Base-by-base conservation (phyloP, 2,113 vertebrate species). In the Neofelis nebulosa region DNA sequence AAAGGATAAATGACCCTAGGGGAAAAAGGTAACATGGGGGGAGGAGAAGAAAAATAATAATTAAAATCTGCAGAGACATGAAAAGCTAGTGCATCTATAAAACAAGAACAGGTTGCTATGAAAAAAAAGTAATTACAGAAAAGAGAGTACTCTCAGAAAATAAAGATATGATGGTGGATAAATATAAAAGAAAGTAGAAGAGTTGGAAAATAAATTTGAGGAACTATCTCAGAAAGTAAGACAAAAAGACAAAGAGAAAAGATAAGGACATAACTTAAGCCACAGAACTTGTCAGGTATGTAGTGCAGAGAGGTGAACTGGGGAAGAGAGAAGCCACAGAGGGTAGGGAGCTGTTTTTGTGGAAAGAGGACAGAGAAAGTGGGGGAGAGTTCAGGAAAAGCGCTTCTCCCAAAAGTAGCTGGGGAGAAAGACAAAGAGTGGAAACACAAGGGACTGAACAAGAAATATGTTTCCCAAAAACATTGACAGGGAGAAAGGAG, bases 61-160 rank as follows among this genome's bases (percentile, higher is more conserved):
- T 69, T 69, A 50, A 93, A 90, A 81, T 19, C 36, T 80, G 15
- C 41, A 93, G 23, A 65, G 50, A 45, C 27, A 21, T 29, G 61
- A 84, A 85, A 73, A 87, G 2, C 69, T 92, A 27, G 76, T 84
- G 31, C 12, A 41, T 63, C 57, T 86, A 55, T 82, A 78, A 95
- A 94, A 94, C 16, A 94, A 94, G 57, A 87, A 82, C 41, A 93
- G 52, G 18, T 81, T 81, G 25, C 27, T 93, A 86, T 45, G n/a
- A 16, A 38, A 87, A 91, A 88, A 81, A 76, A 83, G 41, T 36
- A 79, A 79, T 65, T 89, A 85, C 7, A 93, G 73, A 50, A 90
- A 89, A 71, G 33, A 82, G 27, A 66, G 12, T 83, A 19, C 16
- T 55, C 19, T 38, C 45, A 86, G 74, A 95, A 63, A 87, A 80